These are phyloP conservation scores for Oscheius sp. DNA, from an alignment of 2,888 invertebrate genomes.

Conservation along the genomic window DNA sequence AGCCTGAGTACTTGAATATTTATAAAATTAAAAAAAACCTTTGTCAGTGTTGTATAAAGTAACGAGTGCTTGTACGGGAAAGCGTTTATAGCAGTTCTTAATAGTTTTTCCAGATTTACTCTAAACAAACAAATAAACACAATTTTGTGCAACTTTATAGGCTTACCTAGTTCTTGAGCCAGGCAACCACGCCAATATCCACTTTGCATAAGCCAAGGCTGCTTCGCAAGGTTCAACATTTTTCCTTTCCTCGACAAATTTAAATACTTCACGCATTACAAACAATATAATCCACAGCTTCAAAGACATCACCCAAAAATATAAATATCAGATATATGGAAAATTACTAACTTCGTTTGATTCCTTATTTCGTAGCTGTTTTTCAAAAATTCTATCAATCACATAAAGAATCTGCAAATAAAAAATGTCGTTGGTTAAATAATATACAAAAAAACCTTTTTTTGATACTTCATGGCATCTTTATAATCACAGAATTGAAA, in stretches of 20 bases:
- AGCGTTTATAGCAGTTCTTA: conserved; percentile 86
- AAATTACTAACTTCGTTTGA: conserved; percentile 87
- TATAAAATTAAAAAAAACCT: conserved; percentile 30
- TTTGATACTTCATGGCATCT: conserved; percentile 80
- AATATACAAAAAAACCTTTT: conserved; percentile 76
- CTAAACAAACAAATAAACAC: conserved; percentile 21
- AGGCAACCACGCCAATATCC: conserved; percentile 66
- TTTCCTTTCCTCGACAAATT: conserved; percentile 52
- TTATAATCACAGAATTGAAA: conserved; percentile 78
- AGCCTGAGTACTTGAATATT: conserved; percentile 32
- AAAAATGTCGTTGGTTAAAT: too few species aligned
- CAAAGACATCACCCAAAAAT: conserved; percentile 65
- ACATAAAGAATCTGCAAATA: conserved; percentile 77
- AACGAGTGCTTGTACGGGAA: conserved; percentile 90
- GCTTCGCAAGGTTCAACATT: conserved; percentile 37
- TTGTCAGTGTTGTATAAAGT: conserved; percentile 81
- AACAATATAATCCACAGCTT: conserved; percentile 68
- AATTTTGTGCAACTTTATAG: too few species aligned
- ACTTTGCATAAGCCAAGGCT: conserved; percentile 37
- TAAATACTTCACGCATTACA: conserved; percentile 60
- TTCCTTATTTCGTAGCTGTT: conserved; percentile 84
- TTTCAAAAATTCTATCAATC: conserved; percentile 83
- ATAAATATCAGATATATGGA: background rate
- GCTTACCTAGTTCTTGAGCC: conserved; percentile 71
- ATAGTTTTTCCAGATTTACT: conserved; percentile 77